Evolutionary conservation across 2,113 vertebrate species (phyloP).

Genomic region (Gadus chalcogrammus): DNA sequence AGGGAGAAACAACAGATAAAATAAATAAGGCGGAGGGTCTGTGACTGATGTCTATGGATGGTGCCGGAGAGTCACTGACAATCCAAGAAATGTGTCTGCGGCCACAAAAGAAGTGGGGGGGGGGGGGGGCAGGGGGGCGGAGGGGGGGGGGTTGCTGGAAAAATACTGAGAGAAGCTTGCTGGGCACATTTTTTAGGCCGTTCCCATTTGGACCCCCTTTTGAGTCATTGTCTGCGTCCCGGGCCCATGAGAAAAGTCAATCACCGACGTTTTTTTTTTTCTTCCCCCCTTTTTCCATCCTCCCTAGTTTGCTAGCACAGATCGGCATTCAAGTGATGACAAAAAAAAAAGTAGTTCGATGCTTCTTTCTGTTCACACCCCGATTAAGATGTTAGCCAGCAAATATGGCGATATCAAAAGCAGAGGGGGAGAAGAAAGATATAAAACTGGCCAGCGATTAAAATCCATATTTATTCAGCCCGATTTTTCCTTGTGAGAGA

Average conservation of each 20-base stretch:
- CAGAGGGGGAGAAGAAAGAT: constrained; percentile 64
- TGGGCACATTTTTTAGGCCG: constrained; percentile 72
- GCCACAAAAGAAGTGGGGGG: constrained; percentile 65
- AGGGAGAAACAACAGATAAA: constrained; percentile 72
- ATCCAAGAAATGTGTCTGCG: constrained; percentile 77
- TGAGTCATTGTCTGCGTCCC: constrained; percentile 72
- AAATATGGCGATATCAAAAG: constrained; percentile 69
- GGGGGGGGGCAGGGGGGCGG: neutral
- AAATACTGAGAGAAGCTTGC: constrained; percentile 70
- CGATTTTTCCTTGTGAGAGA: constrained; percentile 66
- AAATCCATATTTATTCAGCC: constrained; percentile 75
- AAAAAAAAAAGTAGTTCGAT: constrained; percentile 44
- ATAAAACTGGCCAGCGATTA: constrained; percentile 69
- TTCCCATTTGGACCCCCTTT: constrained; percentile 75
- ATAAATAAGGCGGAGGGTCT: constrained; percentile 78
- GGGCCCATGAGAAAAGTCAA: constrained; percentile 77
- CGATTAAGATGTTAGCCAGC: constrained; percentile 60
- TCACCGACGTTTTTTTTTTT: constrained; percentile 59
- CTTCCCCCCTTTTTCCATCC: constrained; percentile 20
- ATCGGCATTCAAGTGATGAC: constrained; percentile 28
- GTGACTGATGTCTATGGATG: constrained; percentile 80
- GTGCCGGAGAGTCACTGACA: constrained; percentile 76
- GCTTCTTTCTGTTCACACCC: constrained; percentile 43
- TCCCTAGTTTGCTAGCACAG: constrained; percentile 24
- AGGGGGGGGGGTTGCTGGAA: constrained; percentile 39